phyloP scores from a whole-genome alignment of 2,797 vertebrate species.

The Lithobates pipiens region DNA sequence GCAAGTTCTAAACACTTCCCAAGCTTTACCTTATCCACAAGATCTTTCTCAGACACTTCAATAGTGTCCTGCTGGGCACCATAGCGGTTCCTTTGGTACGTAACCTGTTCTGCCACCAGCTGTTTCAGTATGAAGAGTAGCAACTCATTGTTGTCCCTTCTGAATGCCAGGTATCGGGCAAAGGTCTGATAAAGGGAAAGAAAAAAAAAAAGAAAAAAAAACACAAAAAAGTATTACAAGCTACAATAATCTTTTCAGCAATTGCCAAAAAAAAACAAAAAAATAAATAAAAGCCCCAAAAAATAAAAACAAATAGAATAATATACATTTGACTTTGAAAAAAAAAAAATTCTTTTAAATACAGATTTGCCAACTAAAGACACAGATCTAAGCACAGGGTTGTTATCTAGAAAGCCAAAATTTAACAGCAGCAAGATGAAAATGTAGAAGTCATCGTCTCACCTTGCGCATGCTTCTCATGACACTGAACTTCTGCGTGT shows the following conservation, averaged over 20 bases:
- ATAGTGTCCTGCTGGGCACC: slow-evolving; percentile 91
- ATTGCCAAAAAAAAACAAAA: no score
- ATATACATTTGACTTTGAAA: no score
- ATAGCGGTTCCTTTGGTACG: slow-evolving; percentile 95
- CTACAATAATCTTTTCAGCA: no score
- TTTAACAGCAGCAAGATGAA: no score
- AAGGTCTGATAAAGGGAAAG: slow-evolving; percentile 82
- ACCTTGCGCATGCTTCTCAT: slow-evolving; percentile 98
- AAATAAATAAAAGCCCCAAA: no score
- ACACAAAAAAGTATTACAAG: no score
- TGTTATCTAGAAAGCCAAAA: no score
- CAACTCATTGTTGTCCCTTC: slow-evolving; percentile 95
- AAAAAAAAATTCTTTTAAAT: no score
- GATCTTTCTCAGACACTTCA: slow-evolving; percentile 91
- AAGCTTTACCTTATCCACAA: slow-evolving; percentile 87
- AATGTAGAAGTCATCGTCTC: slow-evolving; percentile 4
- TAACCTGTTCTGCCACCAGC: slow-evolving; percentile 91
- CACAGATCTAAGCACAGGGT: no score
- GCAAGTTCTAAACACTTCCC: no score
- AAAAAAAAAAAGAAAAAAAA: background rate
- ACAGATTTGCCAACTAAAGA: no score
- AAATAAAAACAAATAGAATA: no score
- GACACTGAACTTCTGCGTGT: slow-evolving; percentile 98
- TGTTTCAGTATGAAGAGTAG: slow-evolving; percentile 97
- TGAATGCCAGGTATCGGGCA: slow-evolving; percentile 92